Evolutionary conservation across 2,888 invertebrate genomes (phyloP).

Genomic region (Watsonalla cultraria): DNA sequence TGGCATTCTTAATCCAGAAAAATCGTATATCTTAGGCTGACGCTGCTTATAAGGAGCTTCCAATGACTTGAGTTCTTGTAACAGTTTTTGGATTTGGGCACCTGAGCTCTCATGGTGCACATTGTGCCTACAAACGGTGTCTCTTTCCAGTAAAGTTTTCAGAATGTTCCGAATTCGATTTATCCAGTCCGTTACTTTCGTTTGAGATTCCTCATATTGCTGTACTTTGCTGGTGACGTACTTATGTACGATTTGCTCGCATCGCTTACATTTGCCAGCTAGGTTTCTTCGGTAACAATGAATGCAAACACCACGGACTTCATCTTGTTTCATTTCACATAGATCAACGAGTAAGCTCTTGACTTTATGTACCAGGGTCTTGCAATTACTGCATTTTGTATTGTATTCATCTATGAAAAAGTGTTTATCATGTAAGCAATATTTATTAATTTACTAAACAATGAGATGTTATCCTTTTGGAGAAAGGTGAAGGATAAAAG

Average conservation of each 20-base stretch:
- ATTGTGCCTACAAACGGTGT: slow-evolving; percentile 23
- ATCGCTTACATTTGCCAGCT: slow-evolving; percentile 35
- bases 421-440: too few relatives aligned
- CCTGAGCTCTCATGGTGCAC: slow-evolving; percentile 13
- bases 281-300: slow-evolving; percentile 31
- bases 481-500: too few relatives aligned
- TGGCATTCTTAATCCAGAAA: slow-evolving; percentile 13
- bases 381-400: slow-evolving; percentile 35
- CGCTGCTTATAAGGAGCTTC: slow-evolving; percentile 13
- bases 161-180: slow-evolving; percentile 30
- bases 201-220: slow-evolving; percentile 17
- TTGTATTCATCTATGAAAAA: slow-evolving; percentile 28
- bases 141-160: slow-evolving; percentile 21
- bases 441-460: too few relatives aligned
- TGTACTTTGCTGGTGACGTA: slow-evolving; percentile 22
- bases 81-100: slow-evolving; percentile 25
- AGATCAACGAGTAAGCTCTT: slow-evolving; percentile 36
- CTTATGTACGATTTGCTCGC: slow-evolving; percentile 30
- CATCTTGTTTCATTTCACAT: slow-evolving; percentile 28
- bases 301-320: slow-evolving; percentile 32
- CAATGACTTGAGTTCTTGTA: slow-evolving; percentile 24
- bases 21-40: slow-evolving; percentile 13
- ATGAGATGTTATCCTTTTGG: too few relatives aligned
- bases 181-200: slow-evolving; percentile 27
- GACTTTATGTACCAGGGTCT: slow-evolving; percentile 28